Conservation (phyloP, 2,113 vertebrate species). For the Sylvilagus bachmani region DNA sequence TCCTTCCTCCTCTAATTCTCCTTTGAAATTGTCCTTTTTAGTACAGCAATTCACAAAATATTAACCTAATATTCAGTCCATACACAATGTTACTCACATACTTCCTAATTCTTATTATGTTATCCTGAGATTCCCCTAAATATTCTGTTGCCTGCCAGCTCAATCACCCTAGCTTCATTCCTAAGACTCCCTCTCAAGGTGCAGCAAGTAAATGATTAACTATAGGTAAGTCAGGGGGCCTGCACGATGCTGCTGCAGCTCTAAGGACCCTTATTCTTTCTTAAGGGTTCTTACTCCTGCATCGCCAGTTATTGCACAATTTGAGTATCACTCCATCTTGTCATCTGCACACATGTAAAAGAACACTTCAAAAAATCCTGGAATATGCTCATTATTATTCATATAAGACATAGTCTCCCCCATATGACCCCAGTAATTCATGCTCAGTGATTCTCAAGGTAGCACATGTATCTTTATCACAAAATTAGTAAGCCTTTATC, state of each 20-base stretch:
- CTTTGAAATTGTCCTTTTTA: conserved; percentile 37
- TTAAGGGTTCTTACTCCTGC: neutral
- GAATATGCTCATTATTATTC: no score
- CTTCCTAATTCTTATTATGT: neutral
- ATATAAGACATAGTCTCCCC: no score
- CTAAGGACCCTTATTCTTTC: neutral
- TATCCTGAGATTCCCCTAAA: neutral
- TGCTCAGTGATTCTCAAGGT: no score
- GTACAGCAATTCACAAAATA: neutral
- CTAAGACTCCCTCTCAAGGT: neutral
- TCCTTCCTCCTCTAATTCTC: neutral
- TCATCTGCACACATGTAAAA: neutral
- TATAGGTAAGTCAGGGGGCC: neutral
- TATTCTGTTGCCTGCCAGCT: neutral
- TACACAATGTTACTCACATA: neutral
- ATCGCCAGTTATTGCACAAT: neutral
- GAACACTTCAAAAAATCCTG: no score
- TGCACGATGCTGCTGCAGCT: neutral
- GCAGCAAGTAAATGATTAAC: neutral
- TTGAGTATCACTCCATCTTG: neutral
- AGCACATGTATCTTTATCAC: no score
- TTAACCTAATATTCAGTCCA: neutral
- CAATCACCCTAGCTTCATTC: neutral
- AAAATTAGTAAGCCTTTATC: no score
- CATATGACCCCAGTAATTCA: no score